These are phyloP conservation scores for Heteronetta atricapilla DNA, from an alignment of 2,113 vertebrate genomes.

Conservation along the genomic window DNA sequence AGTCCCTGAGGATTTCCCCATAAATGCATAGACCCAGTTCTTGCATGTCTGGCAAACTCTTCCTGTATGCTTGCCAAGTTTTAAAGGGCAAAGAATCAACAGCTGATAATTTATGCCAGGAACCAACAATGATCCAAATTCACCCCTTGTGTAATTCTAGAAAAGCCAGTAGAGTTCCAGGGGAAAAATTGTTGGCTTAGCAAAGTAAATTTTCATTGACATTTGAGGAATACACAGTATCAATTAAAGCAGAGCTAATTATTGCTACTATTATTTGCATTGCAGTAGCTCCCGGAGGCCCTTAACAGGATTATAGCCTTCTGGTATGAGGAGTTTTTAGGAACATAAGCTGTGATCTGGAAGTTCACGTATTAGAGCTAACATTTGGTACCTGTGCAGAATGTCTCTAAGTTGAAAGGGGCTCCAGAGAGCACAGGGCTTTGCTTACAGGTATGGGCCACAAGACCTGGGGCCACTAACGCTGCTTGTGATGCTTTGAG, in stretches of 20 bases:
- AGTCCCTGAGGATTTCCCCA: conserved; percentile 14
- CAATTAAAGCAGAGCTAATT: conserved; percentile 70
- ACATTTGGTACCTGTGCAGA: background rate
- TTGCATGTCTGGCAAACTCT: conserved; percentile 60
- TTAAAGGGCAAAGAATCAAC: conserved; percentile 63
- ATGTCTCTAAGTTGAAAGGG: fast-evolving
- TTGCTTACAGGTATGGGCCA: background rate
- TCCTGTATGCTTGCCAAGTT: conserved; percentile 61
- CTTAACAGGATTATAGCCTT: conserved; percentile 51
- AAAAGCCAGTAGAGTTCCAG: conserved; percentile 62
- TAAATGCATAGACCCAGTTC: conserved; percentile 51
- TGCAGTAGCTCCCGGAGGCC: conserved; percentile 48
- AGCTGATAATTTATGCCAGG: conserved; percentile 64
- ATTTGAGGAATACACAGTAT: conserved; percentile 67
- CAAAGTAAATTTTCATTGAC: conserved; percentile 64
- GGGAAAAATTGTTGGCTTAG: conserved; percentile 61
- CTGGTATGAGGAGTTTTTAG: conserved; percentile 3
- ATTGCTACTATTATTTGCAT: conserved; percentile 71
- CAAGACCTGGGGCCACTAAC: background rate
- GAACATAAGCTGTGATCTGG: background rate
- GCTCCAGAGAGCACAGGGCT: background rate
- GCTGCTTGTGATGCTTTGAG: background rate
- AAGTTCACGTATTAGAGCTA: background rate
- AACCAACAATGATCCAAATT: conserved; percentile 60
- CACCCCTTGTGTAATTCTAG: conserved; percentile 55